A percentile compares a stretch with the other conserved stretches of the same genome.
Conservation (phyloP, 2,797 vertebrate genomes). For the Eulemur coronatus region DNA sequence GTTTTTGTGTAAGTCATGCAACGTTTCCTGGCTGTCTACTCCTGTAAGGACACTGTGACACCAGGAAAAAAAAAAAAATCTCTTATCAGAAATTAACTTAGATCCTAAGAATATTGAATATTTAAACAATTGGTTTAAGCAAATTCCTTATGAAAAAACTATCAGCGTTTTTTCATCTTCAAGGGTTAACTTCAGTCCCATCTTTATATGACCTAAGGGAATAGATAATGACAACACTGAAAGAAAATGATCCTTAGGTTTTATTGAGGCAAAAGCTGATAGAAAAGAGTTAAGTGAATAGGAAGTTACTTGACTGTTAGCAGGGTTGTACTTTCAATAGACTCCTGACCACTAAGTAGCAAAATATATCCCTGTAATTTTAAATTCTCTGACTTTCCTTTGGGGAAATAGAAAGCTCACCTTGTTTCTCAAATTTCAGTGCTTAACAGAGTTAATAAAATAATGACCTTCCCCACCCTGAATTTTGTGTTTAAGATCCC, state of each 20-base stretch:
- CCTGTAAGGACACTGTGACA: neutral
- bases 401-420: neutral
- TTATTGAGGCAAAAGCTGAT: neutral
- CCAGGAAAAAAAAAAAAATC: neutral
- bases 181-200: neutral
- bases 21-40: neutral
- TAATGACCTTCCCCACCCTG: neutral
- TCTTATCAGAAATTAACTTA: neutral
- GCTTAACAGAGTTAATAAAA: slow-evolving; percentile 14
- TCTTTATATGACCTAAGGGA: neutral
- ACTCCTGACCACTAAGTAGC: neutral
- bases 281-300: neutral
- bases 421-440: slow-evolving; percentile 1
- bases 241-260: neutral
- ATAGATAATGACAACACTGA: neutral
- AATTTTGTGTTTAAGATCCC: slow-evolving; percentile 40
- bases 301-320: neutral
- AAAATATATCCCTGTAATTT: neutral
- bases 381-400: neutral
- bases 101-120: neutral
- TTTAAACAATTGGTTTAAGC: neutral
- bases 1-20: neutral
- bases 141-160: neutral
- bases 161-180: neutral
- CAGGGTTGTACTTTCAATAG: neutral